Conservation (phyloP, 2,113 vertebrate species). For the Hylia prasina region DNA sequence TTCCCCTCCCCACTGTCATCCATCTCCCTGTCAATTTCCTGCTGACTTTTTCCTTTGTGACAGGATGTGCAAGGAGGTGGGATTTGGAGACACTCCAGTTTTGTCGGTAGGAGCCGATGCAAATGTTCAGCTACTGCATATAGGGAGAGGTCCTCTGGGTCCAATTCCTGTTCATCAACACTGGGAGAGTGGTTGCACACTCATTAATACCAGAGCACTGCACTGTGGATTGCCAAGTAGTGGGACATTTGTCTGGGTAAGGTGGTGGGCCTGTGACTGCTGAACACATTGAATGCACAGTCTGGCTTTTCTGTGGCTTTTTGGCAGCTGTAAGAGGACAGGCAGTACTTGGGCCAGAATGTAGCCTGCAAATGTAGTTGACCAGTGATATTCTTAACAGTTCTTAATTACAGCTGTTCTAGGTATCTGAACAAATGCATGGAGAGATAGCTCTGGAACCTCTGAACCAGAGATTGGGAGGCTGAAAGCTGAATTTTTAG, state of each 20-base stretch:
- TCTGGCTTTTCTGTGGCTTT: neutral
- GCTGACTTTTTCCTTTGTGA: neutral
- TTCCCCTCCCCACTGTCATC: neutral
- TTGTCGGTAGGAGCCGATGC: neutral
- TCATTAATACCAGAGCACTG: neutral
- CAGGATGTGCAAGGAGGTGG: neutral
- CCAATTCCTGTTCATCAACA: neutral
- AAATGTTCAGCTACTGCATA: neutral
- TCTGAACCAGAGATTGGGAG: neutral
- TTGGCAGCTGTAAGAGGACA: neutral
- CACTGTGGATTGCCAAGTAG: neutral
- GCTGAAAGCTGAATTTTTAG: neutral
- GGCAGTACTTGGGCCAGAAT: neutral
- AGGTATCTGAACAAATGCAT: neutral
- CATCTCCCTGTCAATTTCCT: constrained; percentile 1
- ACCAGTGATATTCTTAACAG: neutral
- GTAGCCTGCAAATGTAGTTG: neutral
- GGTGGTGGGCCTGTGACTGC: neutral
- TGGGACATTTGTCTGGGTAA: neutral
- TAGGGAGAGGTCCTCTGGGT: neutral
- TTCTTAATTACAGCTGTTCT: neutral
- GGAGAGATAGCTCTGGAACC: neutral
- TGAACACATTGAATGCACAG: neutral
- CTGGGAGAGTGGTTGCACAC: neutral
- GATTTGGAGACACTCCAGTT: neutral